Evolutionary conservation across 2,113 vertebrate species (phyloP).

Genomic region (Aleadryas rufinucha): DNA sequence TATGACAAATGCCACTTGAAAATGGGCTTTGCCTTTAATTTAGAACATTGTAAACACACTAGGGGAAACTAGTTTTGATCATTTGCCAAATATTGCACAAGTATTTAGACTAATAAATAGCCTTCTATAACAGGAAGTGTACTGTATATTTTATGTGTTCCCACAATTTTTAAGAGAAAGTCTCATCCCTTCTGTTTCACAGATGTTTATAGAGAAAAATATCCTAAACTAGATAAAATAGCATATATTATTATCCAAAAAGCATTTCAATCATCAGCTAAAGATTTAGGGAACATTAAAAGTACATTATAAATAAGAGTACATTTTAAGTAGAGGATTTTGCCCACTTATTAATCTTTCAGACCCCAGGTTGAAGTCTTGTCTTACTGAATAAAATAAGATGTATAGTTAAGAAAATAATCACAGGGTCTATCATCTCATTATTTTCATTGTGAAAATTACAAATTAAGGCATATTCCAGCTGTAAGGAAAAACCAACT

Average conservation of each 20-base stretch:
- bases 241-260: not conserved
- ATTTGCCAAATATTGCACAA: conserved; percentile 63
- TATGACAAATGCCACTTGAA: conserved; percentile 44
- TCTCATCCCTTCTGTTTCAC: conserved; percentile 40
- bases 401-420: not conserved
- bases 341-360: not conserved
- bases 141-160: conserved; percentile 59
- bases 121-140: conserved; percentile 51
- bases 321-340: not conserved
- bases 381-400: not conserved
- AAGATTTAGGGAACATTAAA: not conserved
- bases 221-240: not conserved
- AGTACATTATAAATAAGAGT: not conserved
- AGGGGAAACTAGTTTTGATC: conserved; percentile 47
- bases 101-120: conserved; percentile 62
- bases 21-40: conserved; percentile 48
- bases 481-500: not conserved
- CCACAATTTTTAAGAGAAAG: conserved; percentile 55
- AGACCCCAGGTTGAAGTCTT: not conserved
- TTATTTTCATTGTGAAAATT: not conserved
- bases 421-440: not conserved
- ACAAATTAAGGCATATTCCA: not conserved
- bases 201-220: conserved; percentile 31
- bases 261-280: not conserved
- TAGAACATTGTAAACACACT: conserved; percentile 45